phyloP scores from a whole-genome alignment of 92 coral and sea anemone species.

The Parazoanthus darwini region DNA sequence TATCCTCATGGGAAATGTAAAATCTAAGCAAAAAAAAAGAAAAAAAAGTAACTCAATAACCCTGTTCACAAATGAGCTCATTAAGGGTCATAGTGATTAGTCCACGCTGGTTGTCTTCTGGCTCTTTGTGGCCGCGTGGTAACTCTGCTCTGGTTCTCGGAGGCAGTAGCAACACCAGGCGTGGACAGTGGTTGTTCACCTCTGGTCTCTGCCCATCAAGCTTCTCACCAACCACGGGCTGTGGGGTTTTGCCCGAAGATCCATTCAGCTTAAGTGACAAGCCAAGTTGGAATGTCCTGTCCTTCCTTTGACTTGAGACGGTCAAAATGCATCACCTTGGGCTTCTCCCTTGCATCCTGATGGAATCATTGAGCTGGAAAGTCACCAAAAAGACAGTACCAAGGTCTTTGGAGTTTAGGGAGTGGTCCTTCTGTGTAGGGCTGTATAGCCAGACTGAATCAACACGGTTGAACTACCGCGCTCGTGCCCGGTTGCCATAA shows the following conservation, averaged over 20 bases:
- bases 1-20: no score
- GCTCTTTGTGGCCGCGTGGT: background rate
- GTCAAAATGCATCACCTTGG: background rate
- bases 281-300: conserved; percentile 2
- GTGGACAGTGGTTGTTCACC: background rate
- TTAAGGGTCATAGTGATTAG: background rate
- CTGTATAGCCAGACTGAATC: conserved; percentile 48
- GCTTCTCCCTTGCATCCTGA: background rate
- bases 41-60: no score
- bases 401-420: conserved; percentile 40
- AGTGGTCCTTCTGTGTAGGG: conserved; percentile 30
- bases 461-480: conserved; percentile 32
- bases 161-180: background rate
- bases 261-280: background rate
- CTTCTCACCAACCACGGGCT: background rate
- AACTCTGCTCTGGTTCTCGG: background rate
- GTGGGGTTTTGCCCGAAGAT: background rate
- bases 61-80: background rate
- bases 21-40: no score
- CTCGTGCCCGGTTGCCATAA: background rate
- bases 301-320: conserved; percentile 13
- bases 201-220: background rate
- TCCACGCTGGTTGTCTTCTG: background rate
- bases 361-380: conserved; percentile 16
- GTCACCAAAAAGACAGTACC: conserved; percentile 1